Evolutionary conservation across 2,888 invertebrate species (phyloP), one percentile per base, ranked within the genome.

Genomic region (Agriotes lineatus): DNA sequence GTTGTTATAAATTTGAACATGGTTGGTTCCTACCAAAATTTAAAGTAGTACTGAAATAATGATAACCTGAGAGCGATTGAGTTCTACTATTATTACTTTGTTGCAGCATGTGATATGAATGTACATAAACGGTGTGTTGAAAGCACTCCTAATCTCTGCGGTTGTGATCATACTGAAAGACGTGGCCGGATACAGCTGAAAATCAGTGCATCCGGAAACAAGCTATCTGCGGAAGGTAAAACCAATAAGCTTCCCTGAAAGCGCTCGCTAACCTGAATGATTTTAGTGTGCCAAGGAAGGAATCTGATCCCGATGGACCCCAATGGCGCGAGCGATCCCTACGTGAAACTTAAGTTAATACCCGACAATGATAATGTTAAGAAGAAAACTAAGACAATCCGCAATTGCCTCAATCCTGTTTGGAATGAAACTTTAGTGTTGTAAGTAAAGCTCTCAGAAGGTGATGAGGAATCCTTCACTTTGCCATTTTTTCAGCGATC

Each of bases 251-350:
- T 35, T 6, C 44, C 10, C 14, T 25, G 5, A 45, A 10, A n/a
- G 37, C 10, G 12, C 37, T n/a, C 18, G 45, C 1, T 18, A 19
- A 45, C 19, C 4, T 20, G 22, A 45, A 5, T 39, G 18, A 44
- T 25, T 50, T 20, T 88, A 97, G 98, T 99, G 75, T 90, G 90
- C 80, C 96, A 98, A 86, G 99, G 97, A 59, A 92, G 95, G 81
- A 99, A 99, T 86, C 88, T 99, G 79, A 99, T 99, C 86, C 99
- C 99, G 56, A 99, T 99, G 99, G 99, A 99, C 87, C 99, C 99
- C 39, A 99, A 99, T 85, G 99, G 99, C 57, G 88, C 96, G 70
- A 98, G 98, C 75, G 99, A 99, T 86, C 99, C 99, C 0, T 99
- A 99, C 86, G 97, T 98, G 67, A 99, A 99, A 87, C 88, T 99